phyloP scores from a whole-genome alignment of 2,113 vertebrate genomes.

The Mus spicilegus region DNA sequence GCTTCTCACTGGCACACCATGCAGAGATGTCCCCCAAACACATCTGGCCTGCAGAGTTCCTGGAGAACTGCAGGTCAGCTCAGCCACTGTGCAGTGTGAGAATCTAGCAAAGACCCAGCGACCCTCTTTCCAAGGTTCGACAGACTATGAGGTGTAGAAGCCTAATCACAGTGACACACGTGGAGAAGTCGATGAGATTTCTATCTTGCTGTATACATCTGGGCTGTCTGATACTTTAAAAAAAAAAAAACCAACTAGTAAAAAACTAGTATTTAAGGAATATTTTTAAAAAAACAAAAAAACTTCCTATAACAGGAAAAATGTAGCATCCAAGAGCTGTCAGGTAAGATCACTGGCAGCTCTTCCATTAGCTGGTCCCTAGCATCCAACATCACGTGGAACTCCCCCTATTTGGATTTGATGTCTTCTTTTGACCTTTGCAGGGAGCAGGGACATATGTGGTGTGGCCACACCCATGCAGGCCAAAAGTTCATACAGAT shows the following conservation, averaged over 20 bases:
- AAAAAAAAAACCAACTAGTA: neutral
- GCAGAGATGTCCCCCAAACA: neutral
- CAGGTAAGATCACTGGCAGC: neutral
- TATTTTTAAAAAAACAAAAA: neutral
- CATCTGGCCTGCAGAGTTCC: neutral
- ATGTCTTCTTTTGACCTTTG: neutral
- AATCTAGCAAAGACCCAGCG: neutral
- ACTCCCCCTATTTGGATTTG: neutral
- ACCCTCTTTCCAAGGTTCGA: neutral
- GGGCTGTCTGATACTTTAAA: neutral
- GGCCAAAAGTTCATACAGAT: neutral
- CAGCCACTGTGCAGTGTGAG: neutral
- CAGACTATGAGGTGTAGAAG: accelerated
- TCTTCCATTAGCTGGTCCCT: neutral
- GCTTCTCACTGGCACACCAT: neutral
- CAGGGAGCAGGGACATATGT: neutral
- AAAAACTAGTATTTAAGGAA: neutral
- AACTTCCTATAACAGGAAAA: neutral
- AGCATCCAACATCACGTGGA: neutral
- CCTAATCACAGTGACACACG: accelerated
- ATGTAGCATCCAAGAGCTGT: neutral
- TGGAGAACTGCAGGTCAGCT: neutral
- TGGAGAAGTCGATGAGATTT: accelerated
- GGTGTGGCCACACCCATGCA: neutral
- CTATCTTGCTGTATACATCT: neutral